Evolutionary conservation across 1,140 invertebrate genomes (phyloP), one percentile per base, ranked within the genome.

Genomic region (Aphaenogaster rudis): DNA sequence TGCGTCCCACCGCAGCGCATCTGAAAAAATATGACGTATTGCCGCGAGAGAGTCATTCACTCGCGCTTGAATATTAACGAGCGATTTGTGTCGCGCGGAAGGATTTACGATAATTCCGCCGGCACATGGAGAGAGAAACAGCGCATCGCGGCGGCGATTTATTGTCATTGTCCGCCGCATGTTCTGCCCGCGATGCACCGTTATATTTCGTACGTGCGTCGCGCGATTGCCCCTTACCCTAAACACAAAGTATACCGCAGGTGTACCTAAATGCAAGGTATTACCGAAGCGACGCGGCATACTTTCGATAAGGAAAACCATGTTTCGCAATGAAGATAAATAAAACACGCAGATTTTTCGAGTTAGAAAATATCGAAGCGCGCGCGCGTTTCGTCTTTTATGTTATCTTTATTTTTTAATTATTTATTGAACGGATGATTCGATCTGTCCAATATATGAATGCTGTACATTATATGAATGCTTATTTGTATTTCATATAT

Each of bases 161-260:
- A 81, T 81, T 28, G 79, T 71, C 54, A 81, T 81, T 57, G 79
- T 71, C 54, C 63, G 39, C 66, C 63, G 39, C 66, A 13, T 71
- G 64, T 80, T 33, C 66, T 81, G 66, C 66, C 66, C 66, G 52
- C 52, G 66, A 33, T 59, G 66, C 79, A 71, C 79, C 79, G 79
- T 81, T 81, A 81, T 81, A 81, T 39, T 81, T 81, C 50, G 66
- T 69, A 81, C 39, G 79, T 71, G 66, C 79, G 4, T n/a, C 28
- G 42, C 28, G 15, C 39, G 36, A 57, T 42, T 52, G 48, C 78
- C 4, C 50, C n/a, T 79, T 78, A 36, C n/a, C 45, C 61, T 36
- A 50, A 79, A 79, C 28, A 36, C 59, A 36, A 79, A 28, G 59
- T 57, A 52, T 36, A 74, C 50, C 52, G 72, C 50, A 39, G 52